Evolutionary conservation across 2,113 vertebrate genomes (phyloP).

Genomic region (Sakesphorus luctuosus): DNA sequence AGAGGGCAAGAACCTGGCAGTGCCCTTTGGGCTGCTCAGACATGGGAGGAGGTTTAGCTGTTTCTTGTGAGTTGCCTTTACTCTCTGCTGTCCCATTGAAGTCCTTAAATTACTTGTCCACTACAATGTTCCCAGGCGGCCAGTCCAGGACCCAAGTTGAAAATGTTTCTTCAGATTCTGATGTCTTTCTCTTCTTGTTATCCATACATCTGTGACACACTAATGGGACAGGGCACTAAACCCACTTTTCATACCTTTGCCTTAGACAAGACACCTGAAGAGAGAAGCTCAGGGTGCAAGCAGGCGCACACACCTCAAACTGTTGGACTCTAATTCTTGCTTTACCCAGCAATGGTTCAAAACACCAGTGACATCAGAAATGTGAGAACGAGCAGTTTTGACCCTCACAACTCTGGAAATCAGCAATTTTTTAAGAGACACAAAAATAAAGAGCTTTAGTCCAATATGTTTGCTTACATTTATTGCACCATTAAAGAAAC

Average conservation of each 20-base stretch:
- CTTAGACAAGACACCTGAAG: neutral
- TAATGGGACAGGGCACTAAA: neutral
- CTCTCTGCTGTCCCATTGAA: neutral
- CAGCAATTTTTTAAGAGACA: neutral
- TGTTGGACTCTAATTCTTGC: neutral
- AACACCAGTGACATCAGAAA: neutral
- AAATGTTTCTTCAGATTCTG: neutral
- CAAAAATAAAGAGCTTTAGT: neutral
- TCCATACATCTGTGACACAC: neutral
- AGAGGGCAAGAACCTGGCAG: neutral
- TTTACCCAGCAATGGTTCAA: neutral
- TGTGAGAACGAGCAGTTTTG: neutral
- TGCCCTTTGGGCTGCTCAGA: neutral
- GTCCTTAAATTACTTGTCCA: neutral
- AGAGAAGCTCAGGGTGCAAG: neutral
- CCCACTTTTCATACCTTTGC: neutral
- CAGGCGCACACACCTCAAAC: neutral
- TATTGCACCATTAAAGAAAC: neutral
- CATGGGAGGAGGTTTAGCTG: neutral
- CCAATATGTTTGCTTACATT: neutral
- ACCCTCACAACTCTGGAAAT: neutral
- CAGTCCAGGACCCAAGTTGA: neutral
- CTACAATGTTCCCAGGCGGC: neutral
- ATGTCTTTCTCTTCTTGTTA: neutral
- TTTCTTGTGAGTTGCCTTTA: neutral